Conservation (phyloP, 2,113 vertebrate species). For the Orycteropus afer region DNA sequence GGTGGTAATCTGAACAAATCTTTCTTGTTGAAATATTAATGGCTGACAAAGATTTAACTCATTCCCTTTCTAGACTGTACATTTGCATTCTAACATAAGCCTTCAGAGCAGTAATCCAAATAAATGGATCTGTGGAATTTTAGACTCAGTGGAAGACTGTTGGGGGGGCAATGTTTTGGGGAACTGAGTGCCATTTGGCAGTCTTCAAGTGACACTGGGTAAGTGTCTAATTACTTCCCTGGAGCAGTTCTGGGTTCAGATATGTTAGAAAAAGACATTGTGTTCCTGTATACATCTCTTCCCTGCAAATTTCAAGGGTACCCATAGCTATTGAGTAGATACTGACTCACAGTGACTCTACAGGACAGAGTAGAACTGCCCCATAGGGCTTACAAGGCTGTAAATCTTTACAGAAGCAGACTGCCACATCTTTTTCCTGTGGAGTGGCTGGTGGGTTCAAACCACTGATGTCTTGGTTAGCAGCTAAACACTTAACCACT, state of each 20-base stretch:
- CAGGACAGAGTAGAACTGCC: background rate
- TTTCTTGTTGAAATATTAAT: slow-evolving; percentile 28
- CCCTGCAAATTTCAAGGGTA: background rate
- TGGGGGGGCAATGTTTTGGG: background rate
- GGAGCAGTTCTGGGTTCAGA: background rate
- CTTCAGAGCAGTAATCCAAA: background rate
- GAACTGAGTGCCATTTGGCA: background rate
- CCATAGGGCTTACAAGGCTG: too few species aligned
- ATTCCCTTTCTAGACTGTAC: slow-evolving; percentile 28
- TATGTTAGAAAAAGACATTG: slow-evolving; percentile 22
- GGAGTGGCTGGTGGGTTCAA: background rate
- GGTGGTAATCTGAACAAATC: slow-evolving; percentile 10
- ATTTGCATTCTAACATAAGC: background rate
- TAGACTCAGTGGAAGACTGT: background rate
- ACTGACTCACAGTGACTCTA: background rate
- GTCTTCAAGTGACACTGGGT: slow-evolving; percentile 16
- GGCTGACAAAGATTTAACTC: background rate
- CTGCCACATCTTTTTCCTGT: background rate
- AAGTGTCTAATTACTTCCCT: slow-evolving; percentile 30
- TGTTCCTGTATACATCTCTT: background rate
- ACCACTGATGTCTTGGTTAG: background rate
- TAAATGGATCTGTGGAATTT: slow-evolving; percentile 27
- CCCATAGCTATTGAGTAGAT: background rate
- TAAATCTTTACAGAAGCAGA: background rate
- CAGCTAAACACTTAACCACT: background rate